Percentiles rank a stretch among this genome's conserved stretches.
phyloP scores from a whole-genome alignment of 2,888 invertebrate species.

The Dynastes grantii region DNA sequence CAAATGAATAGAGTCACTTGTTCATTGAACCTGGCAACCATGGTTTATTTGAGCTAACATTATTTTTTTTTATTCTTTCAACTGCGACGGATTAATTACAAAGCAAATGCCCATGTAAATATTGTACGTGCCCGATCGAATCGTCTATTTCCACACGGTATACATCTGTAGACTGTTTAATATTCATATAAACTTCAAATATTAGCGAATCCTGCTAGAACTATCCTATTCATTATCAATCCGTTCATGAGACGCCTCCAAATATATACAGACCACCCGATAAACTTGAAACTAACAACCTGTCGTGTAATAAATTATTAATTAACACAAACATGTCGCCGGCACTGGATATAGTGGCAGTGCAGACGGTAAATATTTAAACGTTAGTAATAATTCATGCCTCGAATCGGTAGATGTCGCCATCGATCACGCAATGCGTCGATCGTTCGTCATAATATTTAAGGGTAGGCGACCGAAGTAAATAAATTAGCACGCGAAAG shows the following conservation, averaged over 20 bases:
- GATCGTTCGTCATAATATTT: slow-evolving; percentile 10
- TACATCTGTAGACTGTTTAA: no score
- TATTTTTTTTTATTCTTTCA: no score
- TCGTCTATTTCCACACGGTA: no score
- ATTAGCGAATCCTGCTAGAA: not conserved
- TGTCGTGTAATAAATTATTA: slow-evolving; percentile 23
- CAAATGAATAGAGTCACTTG: no score
- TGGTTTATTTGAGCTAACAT: no score
- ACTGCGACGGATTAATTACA: no score
- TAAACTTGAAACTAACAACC: slow-evolving; percentile 12
- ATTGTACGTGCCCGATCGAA: no score
- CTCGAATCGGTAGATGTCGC: not conserved
- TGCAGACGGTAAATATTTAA: slow-evolving; percentile 25
- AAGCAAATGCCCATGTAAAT: no score
- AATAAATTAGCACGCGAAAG: slow-evolving; percentile 5
- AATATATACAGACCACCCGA: slow-evolving; percentile 7
- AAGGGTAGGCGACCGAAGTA: not conserved
- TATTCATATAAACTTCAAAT: no score
- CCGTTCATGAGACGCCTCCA: not conserved
- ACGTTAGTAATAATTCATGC: slow-evolving; percentile 23
- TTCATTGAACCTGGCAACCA: no score
- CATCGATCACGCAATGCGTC: slow-evolving; percentile 18
- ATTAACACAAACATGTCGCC: slow-evolving; percentile 25
- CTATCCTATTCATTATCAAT: not conserved
- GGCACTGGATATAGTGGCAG: not conserved